These are phyloP conservation scores for Heliconius hewitsoni DNA, from an alignment of 1,140 invertebrate species.

Conservation along the genomic window DNA sequence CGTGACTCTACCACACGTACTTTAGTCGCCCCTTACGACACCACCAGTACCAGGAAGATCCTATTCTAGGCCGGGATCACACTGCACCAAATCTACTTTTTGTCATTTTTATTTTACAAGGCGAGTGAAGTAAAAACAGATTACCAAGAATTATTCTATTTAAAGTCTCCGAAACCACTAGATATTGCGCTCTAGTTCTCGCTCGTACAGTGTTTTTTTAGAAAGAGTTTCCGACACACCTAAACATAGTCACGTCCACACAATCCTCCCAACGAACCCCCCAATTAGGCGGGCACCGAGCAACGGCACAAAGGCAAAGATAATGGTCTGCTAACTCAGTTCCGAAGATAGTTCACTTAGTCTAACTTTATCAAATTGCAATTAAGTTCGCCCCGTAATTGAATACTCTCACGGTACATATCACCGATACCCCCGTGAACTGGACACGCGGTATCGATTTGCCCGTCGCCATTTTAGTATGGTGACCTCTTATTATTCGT, in stretches of 20 bases:
- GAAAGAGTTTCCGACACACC: too few relatives aligned
- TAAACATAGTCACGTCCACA: slow-evolving; percentile 43
- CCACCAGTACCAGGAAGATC: too few relatives aligned
- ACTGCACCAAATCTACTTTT: too few relatives aligned
- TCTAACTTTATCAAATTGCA: slow-evolving; percentile 78
- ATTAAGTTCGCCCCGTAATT: slow-evolving; percentile 76
- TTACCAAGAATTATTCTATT: too few relatives aligned
- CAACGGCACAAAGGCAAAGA: slow-evolving; percentile 77
- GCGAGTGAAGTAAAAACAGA: too few relatives aligned
- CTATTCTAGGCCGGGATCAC: too few relatives aligned
- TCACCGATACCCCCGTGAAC: slow-evolving; percentile 75
- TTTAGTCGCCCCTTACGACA: too few relatives aligned
- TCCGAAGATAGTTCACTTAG: slow-evolving; percentile 79
- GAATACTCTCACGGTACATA: slow-evolving; percentile 77
- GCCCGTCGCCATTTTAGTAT: slow-evolving; percentile 19
- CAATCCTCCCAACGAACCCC: slow-evolving; percentile 42
- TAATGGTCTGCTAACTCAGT: slow-evolving; percentile 79
- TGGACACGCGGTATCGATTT: slow-evolving; percentile 60
- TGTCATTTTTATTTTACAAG: too few relatives aligned
- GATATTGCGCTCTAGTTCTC: too few relatives aligned
- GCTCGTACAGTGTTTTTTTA: too few relatives aligned
- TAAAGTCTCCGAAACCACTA: too few relatives aligned
- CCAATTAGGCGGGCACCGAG: slow-evolving; percentile 70
- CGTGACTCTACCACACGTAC: too few relatives aligned
- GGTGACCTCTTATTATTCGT: neutral